Evolutionary conservation across 2,113 vertebrate species (phyloP), one percentile per base, ranked within the genome.

Genomic region (Burhinus oedicnemus): DNA sequence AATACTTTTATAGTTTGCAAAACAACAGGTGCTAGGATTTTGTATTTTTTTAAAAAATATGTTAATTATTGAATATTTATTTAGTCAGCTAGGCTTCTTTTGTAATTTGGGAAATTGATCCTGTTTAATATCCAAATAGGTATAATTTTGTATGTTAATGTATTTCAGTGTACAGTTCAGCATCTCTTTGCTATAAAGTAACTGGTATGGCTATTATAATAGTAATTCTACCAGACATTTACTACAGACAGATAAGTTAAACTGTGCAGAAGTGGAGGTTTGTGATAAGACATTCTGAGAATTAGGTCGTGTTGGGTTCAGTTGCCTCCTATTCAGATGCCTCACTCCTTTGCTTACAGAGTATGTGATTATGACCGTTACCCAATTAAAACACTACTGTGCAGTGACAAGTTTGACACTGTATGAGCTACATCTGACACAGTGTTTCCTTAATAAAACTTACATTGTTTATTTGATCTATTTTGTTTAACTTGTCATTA

Each of bases 301-400:
- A 91, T 62, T 87, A 85, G 77, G 83, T 97, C 64, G 32, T 12
- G 25, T 80, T 80, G 72, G 66, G 65, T 90, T 95, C 84, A 97
- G 42, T 78, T 84, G 60, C 75, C 62, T 94, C 61, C 81, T 87
- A 75, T 36, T 94, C 64, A 27, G 47, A 58, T 36, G 78, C 61
- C 74, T 77, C 47, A 5, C 60, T 94, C 70, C 23, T 66, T 61
- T 61, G 69, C 62, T 88, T 64, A 58, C 42, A 14, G 71, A 87
- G 40, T 42, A 21, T 68, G 62, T 80, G 51, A 87, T 97, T 85
- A 76, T 38, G 25, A 51, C 89, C 60, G 19, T 92, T 95, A 71
- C 80, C 47, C 87, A 91, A 89, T 94, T 95, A 95, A 96, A 95
- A 70, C n/a, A 30, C 51, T 47, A 25, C 62, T 81, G 49, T 64